Conservation (phyloP, 2,888 invertebrate genomes). For the Fissipunctia ypsillon region DNA sequence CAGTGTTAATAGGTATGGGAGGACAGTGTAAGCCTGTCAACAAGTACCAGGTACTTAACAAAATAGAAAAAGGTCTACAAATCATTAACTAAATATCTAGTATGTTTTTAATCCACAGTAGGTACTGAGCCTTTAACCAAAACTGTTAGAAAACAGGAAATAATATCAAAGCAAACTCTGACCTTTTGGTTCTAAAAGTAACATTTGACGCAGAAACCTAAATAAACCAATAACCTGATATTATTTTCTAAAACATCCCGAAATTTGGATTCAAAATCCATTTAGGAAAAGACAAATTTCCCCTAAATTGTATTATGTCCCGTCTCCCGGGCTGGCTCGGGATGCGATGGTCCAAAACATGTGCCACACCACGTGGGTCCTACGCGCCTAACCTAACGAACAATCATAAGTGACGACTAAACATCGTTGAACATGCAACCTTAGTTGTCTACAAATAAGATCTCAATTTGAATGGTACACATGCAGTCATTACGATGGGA, state of each 20-base stretch:
- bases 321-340: constrained; percentile 85
- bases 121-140: not conserved
- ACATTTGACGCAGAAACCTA: not conserved
- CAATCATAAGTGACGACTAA: constrained; percentile 52
- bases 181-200: constrained; percentile 3
- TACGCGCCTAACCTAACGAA: constrained; percentile 66
- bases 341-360: constrained; percentile 85
- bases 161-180: not conserved
- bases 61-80: no score
- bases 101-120: not conserved
- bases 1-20: no score
- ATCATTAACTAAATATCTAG: no score
- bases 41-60: no score
- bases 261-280: constrained; percentile 40
- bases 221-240: constrained; percentile 23
- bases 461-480: constrained; percentile 27
- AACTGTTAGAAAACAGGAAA: constrained; percentile 2
- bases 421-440: constrained; percentile 42
- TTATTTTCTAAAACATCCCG: not conserved
- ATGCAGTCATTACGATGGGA: constrained; percentile 40
- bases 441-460: rapidly evolving
- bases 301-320: constrained; percentile 75
- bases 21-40: no score
- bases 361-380: constrained; percentile 89
- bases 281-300: constrained; percentile 69